Base-by-base conservation (phyloP, 2,888 invertebrate species). In the Geophilus truncorum region DNA sequence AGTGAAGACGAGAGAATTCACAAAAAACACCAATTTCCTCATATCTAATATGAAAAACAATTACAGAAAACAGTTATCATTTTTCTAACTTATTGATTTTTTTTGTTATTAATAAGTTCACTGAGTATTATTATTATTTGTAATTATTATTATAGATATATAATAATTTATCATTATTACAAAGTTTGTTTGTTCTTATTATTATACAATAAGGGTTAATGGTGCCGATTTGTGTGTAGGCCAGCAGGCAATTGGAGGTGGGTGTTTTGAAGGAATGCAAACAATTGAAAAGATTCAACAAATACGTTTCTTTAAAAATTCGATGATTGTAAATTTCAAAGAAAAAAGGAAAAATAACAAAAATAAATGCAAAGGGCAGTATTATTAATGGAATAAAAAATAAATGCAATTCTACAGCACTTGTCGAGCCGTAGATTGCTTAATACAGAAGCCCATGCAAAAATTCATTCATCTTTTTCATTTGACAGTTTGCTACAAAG, bases 401-500 rank as follows among this genome's bases (percentile, higher is more conserved):
- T 0, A 70, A 70, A 28, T 10, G 28, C 70, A 70, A 28, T 70
- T 70, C 70, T 70, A 70, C 28, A 70, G 10, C 70, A 70, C 25
- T 70, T 70, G 70, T 70, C 70, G 28, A 23, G 28, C 70, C 10
- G 10, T 70, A 70, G 70, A 70, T 70, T 70, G 70, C 70, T 70
- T 70, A 70, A 70, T 70, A 10, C 70, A 70, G 70, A 28, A 70
- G 70, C 70, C 70, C 70, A 70, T 70, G 70, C 70, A 70, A 25
- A 70, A 28, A 70, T 70, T 70, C 70, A 70, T 70, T 70, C 70
- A 70, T 70, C 70, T 70, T 70, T 70, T 70, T 70, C 70, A 70
- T 70, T 70, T 70, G 70, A 70, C 70, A 70, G 25, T 70, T 70
- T 45, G 40, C 12, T 79, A 79, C 79, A 79, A 79, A 79, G 79